Percentiles rank a stretch among this genome's conserved stretches.
Evolutionary conservation across 2,113 vertebrate species (phyloP).

Genomic region (Catharus bicknelli): DNA sequence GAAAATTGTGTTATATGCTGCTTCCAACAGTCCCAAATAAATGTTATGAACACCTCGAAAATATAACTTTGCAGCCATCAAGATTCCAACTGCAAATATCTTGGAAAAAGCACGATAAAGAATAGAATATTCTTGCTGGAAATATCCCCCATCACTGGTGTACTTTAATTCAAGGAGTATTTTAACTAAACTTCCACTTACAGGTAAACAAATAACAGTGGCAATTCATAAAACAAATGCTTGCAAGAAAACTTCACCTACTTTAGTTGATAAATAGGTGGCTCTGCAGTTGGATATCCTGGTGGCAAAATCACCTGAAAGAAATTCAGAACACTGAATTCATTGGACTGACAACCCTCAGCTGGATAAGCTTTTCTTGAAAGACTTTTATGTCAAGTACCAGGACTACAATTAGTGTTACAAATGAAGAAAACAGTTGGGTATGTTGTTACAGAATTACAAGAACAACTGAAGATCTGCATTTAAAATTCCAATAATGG

Average conservation of each 20-base stretch:
- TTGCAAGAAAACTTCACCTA: conserved; percentile 70
- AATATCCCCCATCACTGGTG: fast-evolving
- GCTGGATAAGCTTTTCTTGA: not conserved
- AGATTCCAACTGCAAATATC: not conserved
- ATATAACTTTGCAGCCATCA: not conserved
- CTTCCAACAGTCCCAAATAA: not conserved
- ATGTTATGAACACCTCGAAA: not conserved
- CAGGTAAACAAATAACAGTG: not conserved
- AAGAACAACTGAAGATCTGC: not conserved
- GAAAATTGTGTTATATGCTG: not conserved
- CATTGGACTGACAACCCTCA: not conserved
- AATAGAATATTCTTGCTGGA: not conserved
- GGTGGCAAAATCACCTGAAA: conserved; percentile 88
- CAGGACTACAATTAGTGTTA: not conserved
- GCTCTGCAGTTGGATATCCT: conserved; percentile 88
- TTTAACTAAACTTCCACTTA: not conserved
- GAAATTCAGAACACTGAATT: conserved; percentile 1
- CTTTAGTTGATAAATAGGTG: conserved; percentile 96
- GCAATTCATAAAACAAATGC: not conserved
- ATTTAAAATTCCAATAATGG: not conserved
- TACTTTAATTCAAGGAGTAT: not conserved
- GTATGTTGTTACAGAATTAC: not conserved
- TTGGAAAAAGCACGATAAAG: not conserved
- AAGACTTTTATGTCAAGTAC: not conserved
- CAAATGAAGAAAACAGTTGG: not conserved